Conservation (phyloP, 2,113 vertebrate genomes). For the Donacobius atricapilla region DNA sequence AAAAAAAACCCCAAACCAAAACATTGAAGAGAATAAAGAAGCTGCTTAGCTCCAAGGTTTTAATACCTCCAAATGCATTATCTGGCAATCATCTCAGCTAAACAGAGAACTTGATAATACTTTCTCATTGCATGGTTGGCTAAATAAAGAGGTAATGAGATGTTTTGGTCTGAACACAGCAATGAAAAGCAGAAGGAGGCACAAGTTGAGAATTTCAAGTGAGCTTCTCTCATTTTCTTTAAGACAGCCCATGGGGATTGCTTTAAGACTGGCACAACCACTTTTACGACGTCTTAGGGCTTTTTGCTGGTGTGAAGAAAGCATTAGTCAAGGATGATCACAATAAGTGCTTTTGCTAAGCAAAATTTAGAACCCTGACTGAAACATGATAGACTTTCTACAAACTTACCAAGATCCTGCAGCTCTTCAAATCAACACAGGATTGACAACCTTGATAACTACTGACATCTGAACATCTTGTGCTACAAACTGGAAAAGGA, state of each 20-base stretch:
- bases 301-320: neutral
- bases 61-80: neutral
- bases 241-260: neutral
- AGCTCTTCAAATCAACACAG: neutral
- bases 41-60: neutral
- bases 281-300: neutral
- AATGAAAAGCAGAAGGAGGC: neutral
- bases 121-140: neutral
- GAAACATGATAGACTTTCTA: slow-evolving; percentile 26
- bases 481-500: neutral
- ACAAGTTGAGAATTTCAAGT: neutral
- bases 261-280: neutral
- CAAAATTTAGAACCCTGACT: neutral
- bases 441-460: neutral
- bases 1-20: neutral
- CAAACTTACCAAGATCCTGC: neutral
- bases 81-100: neutral
- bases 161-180: neutral
- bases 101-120: neutral
- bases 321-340: slow-evolving; percentile 7
- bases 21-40: neutral
- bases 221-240: neutral
- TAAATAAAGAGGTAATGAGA: neutral
- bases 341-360: neutral
- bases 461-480: neutral